Conservation (phyloP, 2,113 vertebrate genomes). For the Protobothrops flavoviridis region DNA sequence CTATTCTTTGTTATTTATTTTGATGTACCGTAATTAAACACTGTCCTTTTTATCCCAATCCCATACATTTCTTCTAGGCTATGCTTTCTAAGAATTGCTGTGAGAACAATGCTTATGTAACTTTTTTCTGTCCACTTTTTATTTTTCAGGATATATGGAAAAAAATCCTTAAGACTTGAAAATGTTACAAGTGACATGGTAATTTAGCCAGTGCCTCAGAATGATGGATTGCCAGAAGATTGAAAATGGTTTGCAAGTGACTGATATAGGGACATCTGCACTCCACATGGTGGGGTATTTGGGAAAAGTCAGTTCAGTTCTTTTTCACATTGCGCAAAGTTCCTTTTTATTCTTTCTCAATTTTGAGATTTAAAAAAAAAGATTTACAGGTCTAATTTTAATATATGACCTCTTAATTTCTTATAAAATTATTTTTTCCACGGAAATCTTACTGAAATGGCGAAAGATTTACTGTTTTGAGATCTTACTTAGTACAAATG, state of each 20-base stretch:
- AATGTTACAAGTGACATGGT: conserved; percentile 82
- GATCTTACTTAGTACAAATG: conserved; percentile 53
- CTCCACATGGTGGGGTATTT: conserved; percentile 93
- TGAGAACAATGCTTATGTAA: conserved; percentile 68
- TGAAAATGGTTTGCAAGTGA: conserved; percentile 86
- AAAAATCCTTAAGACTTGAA: conserved; percentile 81
- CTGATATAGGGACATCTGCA: conserved; percentile 89
- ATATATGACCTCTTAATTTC: conserved; percentile 24
- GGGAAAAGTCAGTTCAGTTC: conserved; percentile 99
- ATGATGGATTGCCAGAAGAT: conserved; percentile 79
- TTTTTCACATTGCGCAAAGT: conserved; percentile 91
- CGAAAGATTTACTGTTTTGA: conserved; percentile 82
- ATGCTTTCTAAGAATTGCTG: conserved; percentile 25
- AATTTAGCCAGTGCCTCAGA: conserved; percentile 82
- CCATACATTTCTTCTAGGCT: background rate
- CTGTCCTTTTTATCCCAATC: background rate
- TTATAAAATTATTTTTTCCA: conserved; percentile 68
- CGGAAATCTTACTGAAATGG: conserved; percentile 93
- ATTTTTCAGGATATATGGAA: conserved; percentile 82
- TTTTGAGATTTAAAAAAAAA: conserved; percentile 63
- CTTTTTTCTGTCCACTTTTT: conserved; percentile 72
- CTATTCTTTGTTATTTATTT: background rate
- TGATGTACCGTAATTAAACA: background rate
- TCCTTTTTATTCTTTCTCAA: conserved; percentile 66
- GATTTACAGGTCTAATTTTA: conserved; percentile 69